Evolutionary conservation across 2,797 vertebrate species (phyloP), one percentile per base, ranked within the genome.

Genomic region (Bradypodion ventrale): DNA sequence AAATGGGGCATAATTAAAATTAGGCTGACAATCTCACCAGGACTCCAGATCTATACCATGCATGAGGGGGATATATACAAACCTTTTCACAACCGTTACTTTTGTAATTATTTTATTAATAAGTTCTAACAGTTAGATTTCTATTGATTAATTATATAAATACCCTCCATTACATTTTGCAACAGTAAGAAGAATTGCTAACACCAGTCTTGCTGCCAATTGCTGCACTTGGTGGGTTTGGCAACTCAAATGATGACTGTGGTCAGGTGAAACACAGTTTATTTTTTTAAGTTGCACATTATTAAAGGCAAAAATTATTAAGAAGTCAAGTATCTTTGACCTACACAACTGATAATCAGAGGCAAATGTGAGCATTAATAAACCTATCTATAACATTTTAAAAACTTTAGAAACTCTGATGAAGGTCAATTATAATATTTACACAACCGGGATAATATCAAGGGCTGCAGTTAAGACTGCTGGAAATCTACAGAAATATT

Each of bases 111-210:
- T 21, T 56, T 56, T 56, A 56, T 56, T 56, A 56, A 56, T 56
- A 56, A 13, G 21, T 56, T 56, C 15, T 56, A 56, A 56, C 52
- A 56, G n/a, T 16, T 16, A 62, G 4, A 29, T 27, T 29, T 25
- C 10, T 63, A 44, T 19, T 25, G 40, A 25, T 12, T 59, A 15
- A 63, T 42, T 40, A 62, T 4, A 10, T 8, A 68, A n/a, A n/a
- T 21, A 56, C 44, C 66, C 13, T 85, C 56, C 84, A 77, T 40
- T 2, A 12, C 75, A 88, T 82, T 66, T 66, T 0, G 1, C 32
- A 60, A 59, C 35, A 5, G 49, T 25, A 74, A 85, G 75, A 10
- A 59, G 88, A 86, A 9, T 25, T 66, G 73, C n/a, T 78, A 83
- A 65, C 8, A 56, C n/a, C 37, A 85, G 19, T 29, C 10, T 69